phyloP scores from a whole-genome alignment of 2,888 invertebrate genomes.

The Meghimatium bilineatum region DNA sequence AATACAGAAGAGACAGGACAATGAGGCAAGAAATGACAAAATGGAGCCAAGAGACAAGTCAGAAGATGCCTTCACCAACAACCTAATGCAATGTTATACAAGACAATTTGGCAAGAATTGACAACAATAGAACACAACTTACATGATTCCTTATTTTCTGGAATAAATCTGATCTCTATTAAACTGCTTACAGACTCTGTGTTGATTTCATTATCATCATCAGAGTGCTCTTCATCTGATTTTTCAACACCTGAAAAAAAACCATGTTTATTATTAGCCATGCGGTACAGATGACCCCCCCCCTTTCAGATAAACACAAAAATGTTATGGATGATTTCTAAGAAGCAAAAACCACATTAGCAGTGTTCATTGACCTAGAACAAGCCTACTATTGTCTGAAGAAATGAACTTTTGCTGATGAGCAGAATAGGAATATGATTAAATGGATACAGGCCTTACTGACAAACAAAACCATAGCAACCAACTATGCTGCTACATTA shows the following conservation, averaged over 20 bases:
- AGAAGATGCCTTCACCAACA: not conserved
- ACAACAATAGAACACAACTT: constrained; percentile 54
- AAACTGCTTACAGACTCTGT: constrained; percentile 80
- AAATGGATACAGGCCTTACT: no score
- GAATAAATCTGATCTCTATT: constrained; percentile 86
- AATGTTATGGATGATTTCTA: no score
- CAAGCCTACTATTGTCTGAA: no score
- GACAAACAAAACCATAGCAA: no score
- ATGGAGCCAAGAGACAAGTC: not conserved
- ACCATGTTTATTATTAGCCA: not conserved
- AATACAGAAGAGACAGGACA: no score
- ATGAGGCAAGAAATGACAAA: not conserved
- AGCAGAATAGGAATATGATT: no score
- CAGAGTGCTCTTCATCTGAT: not conserved
- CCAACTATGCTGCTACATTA: no score
- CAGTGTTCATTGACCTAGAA: no score
- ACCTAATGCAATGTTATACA: not conserved
- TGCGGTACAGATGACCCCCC: no score
- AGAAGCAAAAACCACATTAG: no score
- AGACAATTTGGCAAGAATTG: not conserved
- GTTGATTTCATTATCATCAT: constrained; percentile 66
- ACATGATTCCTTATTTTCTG: constrained; percentile 81
- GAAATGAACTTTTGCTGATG: no score
- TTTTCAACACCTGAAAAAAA: constrained; percentile 14
- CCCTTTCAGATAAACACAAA: no score